Conservation (phyloP, 1,140 invertebrate species). For the Drosophila eugracilis region DNA sequence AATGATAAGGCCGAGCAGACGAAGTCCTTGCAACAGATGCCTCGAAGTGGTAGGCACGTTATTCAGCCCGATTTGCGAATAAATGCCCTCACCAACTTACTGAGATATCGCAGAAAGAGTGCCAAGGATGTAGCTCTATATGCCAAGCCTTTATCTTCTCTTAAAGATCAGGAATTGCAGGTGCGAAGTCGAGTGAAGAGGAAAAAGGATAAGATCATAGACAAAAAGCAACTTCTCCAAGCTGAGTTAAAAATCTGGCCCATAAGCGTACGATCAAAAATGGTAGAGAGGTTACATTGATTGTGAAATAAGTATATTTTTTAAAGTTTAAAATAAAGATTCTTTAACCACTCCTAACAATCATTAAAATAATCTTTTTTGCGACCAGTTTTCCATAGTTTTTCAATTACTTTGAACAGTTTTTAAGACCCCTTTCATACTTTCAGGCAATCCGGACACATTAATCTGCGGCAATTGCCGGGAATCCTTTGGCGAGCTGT, state of each 20-base stretch:
- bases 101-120: slow-evolving; percentile 39
- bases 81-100: slow-evolving; percentile 31
- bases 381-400: background rate
- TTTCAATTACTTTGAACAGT: background rate
- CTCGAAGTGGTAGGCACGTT: background rate
- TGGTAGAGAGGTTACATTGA: background rate
- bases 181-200: background rate
- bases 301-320: background rate
- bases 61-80: slow-evolving; percentile 33
- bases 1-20: background rate
- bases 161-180: background rate
- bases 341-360: background rate
- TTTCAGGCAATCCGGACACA: slow-evolving; percentile 93
- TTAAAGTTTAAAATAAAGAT: background rate
- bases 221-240: slow-evolving; percentile 35
- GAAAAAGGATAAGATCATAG: background rate
- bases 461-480: slow-evolving; percentile 95
- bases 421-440: slow-evolving; percentile 17
- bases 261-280: background rate
- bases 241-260: slow-evolving; percentile 60
- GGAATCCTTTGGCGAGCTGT: slow-evolving; percentile 92
- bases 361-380: background rate
- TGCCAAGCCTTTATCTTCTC: background rate
- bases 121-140: background rate
- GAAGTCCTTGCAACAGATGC: background rate